Conservation (phyloP, 2,888 invertebrate genomes). For the Steromphala cineraria region DNA sequence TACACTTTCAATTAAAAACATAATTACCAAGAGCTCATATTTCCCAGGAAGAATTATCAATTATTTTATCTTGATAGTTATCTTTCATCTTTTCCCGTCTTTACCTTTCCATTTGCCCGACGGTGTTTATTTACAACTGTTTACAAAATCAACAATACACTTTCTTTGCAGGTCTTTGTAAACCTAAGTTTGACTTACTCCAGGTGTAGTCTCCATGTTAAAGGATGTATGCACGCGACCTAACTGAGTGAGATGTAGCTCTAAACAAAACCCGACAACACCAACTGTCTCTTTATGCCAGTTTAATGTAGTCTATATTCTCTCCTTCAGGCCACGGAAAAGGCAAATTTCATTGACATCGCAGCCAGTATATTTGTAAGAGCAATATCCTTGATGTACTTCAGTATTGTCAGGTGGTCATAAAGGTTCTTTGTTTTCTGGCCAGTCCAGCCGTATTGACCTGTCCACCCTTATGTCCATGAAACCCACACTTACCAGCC, state of each 20-base stretch:
- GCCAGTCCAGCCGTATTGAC: slow-evolving; percentile 10
- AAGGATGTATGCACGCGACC: background rate
- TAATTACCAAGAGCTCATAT: too few relatives aligned
- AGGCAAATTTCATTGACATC: slow-evolving; percentile 15
- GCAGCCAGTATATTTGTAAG: slow-evolving; percentile 1
- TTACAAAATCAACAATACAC: background rate
- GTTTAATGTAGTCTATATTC: background rate
- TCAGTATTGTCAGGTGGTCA: background rate
- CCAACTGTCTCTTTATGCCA: background rate
- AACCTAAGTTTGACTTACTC: background rate
- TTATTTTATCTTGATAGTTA: too few relatives aligned
- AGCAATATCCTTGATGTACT: background rate
- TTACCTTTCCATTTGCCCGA: too few relatives aligned
- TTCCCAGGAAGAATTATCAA: too few relatives aligned
- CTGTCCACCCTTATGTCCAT: background rate
- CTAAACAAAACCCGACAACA: background rate
- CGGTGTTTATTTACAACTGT: background rate
- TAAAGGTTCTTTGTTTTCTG: background rate
- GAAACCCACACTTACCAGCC: background rate
- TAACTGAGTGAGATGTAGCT: background rate
- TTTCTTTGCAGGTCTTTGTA: background rate
- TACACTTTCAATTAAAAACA: too few relatives aligned
- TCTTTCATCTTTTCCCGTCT: too few relatives aligned
- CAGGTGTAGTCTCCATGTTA: background rate
- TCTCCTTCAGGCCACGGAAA: background rate